Base-by-base conservation (phyloP, 2,888 invertebrate genomes). In the Dicranocentrus wangi region DNA sequence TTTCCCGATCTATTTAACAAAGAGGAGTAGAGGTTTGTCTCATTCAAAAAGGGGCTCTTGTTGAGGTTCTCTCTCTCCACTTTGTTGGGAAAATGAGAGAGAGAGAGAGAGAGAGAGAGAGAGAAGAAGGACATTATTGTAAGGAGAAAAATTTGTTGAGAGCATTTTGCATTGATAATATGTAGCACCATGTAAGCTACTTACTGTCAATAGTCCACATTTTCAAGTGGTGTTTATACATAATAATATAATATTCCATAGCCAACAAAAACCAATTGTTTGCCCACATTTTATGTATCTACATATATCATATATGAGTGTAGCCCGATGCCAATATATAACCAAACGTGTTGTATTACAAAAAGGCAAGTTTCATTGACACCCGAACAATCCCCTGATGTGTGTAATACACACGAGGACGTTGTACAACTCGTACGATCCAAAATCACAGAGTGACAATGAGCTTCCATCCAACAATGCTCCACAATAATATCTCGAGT, bases 1-100 rank as follows among this genome's bases (percentile, higher is more conserved):
- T 43, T 42, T 68, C 3, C 63, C 32, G 61, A 77, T 69, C 51
- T 61, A 77, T 77, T 77, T 77, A 77, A 77, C 53, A 68, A 28
- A 76, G 28, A 23, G 25, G 58, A 58, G 23, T 25, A 8, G 15
- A 39, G 17, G 51, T 17, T 58, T 58, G 15, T 51, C n/a, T n/a
- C n/a, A n/a, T 47, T n/a, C n/a, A n/a, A n/a, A n/a, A n/a, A n/a
- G n/a, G n/a, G n/a, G n/a, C n/a, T n/a, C n/a, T n/a, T n/a, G n/a
- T n/a, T n/a, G n/a, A n/a, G n/a, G n/a, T n/a, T n/a, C n/a, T n/a
- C n/a, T n/a, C n/a, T n/a, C n/a, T n/a, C n/a, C n/a, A n/a, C n/a
- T n/a, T n/a, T n/a, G n/a, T n/a, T n/a, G n/a, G n/a, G n/a, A n/a
- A n/a, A n/a, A n/a, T n/a, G n/a, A n/a, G n/a, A n/a, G n/a, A n/a